Percentiles rank a stretch among this genome's conserved stretches.
Evolutionary conservation across 2,113 vertebrate genomes (phyloP).

Genomic region (Eulemur rufifrons): DNA sequence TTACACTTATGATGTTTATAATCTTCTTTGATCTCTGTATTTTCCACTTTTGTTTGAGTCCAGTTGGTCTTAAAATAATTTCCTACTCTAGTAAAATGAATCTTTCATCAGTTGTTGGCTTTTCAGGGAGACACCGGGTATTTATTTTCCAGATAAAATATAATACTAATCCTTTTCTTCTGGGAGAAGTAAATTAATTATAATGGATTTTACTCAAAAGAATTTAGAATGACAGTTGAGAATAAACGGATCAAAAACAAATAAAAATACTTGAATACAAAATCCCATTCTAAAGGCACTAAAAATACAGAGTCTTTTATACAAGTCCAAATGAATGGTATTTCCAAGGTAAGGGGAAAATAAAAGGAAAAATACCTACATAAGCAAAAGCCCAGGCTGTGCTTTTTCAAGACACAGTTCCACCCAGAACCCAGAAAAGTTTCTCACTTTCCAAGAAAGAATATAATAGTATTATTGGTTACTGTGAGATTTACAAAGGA

Average conservation of each 20-base stretch:
- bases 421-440: not conserved
- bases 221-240: constrained; percentile 17
- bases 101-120: constrained; percentile 27
- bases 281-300: not conserved
- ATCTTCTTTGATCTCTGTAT: constrained; percentile 36
- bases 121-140: not conserved
- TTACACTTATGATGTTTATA: constrained; percentile 3
- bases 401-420: not conserved
- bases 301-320: not conserved
- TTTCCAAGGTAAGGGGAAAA: not conserved
- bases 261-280: constrained; percentile 34
- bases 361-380: not conserved
- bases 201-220: not conserved
- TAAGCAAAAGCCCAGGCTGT: not conserved
- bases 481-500: not conserved
- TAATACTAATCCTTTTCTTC: not conserved
- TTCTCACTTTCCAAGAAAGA: not conserved
- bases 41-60: constrained; percentile 41
- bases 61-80: constrained; percentile 45
- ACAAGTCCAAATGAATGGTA: not conserved
- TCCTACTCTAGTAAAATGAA: not conserved
- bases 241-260: constrained; percentile 6
- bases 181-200: not conserved
- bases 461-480: not conserved
- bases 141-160: constrained; percentile 48